Percentiles rank a stretch among this genome's conserved stretches.
Conservation (phyloP, 2,888 invertebrate genomes). For the Trichacis sp. region DNA sequence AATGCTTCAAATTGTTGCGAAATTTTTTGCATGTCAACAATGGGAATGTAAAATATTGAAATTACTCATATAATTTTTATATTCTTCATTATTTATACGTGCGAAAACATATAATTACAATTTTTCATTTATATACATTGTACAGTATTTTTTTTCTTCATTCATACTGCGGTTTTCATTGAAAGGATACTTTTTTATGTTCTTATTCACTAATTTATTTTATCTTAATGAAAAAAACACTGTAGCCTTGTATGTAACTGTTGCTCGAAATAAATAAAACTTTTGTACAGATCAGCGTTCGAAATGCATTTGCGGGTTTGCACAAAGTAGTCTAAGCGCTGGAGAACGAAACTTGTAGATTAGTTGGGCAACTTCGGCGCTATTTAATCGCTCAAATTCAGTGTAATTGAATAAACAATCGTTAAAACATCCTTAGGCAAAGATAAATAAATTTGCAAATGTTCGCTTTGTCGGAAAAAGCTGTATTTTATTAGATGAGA, state of each 20-base stretch:
- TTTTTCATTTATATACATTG: conserved; percentile 2
- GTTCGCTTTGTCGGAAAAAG: conserved; percentile 14
- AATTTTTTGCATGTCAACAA: background rate
- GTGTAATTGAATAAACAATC: conserved; percentile 54
- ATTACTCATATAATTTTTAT: no score
- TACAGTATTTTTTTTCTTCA: background rate
- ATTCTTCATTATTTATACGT: no score
- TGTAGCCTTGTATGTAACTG: conserved; percentile 3
- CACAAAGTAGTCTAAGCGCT: conserved; percentile 33
- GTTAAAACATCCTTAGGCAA: conserved; percentile 34
- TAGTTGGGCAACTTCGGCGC: conserved; percentile 48
- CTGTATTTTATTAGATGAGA: background rate
- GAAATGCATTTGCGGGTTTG: conserved; percentile 38
- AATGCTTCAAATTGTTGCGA: no score
- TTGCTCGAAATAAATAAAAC: conserved; percentile 27
- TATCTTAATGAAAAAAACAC: conserved; percentile 25
- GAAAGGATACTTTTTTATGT: background rate
- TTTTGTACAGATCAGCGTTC: conserved; percentile 35
- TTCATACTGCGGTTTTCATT: no score
- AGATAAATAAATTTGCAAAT: conserved; percentile 5
- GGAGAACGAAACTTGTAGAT: conserved; percentile 46
- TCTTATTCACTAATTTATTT: conserved; percentile 21
- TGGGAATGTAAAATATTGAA: background rate
- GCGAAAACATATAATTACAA: no score
- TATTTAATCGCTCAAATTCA: conserved; percentile 61